A percentile compares a stretch with the other conserved stretches of the same genome.
These are phyloP conservation scores for Poeciliopsis turneri DNA, from an alignment of 2,797 vertebrate genomes.

Conservation along the genomic window DNA sequence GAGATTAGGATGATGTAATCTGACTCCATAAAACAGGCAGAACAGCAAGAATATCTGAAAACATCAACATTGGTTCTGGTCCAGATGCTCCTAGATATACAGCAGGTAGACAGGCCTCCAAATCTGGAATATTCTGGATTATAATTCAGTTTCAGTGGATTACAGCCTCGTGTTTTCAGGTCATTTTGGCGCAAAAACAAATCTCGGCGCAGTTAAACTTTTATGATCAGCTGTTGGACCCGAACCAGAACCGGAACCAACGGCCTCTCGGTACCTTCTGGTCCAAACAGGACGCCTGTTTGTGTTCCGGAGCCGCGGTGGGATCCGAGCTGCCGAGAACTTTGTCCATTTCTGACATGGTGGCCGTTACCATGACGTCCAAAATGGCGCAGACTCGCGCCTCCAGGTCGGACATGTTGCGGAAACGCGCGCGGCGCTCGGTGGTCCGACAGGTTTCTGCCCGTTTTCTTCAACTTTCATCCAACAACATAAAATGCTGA, in stretches of 20 bases:
- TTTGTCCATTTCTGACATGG: conserved; percentile 69
- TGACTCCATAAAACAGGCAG: neutral
- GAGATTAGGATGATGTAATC: neutral
- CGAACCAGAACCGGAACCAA: neutral
- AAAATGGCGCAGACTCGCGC: conserved; percentile 64
- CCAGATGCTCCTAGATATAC: conserved; percentile 54
- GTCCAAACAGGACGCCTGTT: neutral
- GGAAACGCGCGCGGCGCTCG: rapidly evolving
- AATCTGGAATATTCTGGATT: neutral
- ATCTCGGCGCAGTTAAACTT: conserved; percentile 8
- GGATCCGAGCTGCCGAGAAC: conserved; percentile 42
- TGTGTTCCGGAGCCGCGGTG: conserved; percentile 10
- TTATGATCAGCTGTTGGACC: conserved; percentile 60
- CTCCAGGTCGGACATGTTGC: conserved; percentile 68
- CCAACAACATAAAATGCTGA: too few relatives aligned
- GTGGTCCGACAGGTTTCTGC: neutral
- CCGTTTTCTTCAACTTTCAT: neutral
- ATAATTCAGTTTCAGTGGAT: rapidly evolving
- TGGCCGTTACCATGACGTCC: conserved; percentile 63
- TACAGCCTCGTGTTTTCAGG: rapidly evolving
- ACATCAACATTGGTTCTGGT: neutral
- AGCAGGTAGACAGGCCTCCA: conserved; percentile 56
- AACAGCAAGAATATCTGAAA: neutral
- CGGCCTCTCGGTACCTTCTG: conserved; percentile 45
- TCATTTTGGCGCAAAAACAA: rapidly evolving